Conservation (phyloP, 2,888 invertebrate species). For the Drosophila pegasa region DNA sequence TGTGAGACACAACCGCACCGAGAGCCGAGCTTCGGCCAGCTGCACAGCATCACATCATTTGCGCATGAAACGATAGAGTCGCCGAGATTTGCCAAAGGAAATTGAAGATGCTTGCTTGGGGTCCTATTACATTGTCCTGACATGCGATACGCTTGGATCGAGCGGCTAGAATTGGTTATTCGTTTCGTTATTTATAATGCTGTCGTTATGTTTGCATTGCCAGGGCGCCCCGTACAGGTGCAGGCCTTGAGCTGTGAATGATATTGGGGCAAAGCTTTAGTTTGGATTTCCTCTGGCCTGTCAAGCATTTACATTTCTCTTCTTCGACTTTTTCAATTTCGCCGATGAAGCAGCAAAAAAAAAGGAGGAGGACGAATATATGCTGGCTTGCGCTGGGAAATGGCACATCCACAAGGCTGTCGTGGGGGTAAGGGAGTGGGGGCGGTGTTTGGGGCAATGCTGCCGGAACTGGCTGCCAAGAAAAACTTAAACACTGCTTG, state of each 20-base stretch:
- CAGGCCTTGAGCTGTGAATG: conserved; percentile 34
- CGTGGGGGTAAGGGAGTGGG: background rate
- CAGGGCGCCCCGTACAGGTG: background rate
- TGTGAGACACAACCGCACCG: conserved; percentile 31
- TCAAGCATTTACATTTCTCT: conserved; percentile 45
- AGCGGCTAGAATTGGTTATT: background rate
- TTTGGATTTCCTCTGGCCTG: conserved; percentile 17
- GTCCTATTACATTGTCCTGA: background rate
- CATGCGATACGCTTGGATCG: background rate
- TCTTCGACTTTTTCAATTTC: conserved; percentile 66
- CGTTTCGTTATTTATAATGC: background rate
- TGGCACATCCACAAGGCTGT: conserved; percentile 42
- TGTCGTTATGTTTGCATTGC: background rate
- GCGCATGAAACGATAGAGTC: conserved; percentile 28
- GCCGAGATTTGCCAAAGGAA: conserved; percentile 6
- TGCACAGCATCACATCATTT: conserved; percentile 56
- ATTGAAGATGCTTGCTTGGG: background rate
- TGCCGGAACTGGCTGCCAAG: conserved; percentile 42
- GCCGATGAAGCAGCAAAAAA: conserved; percentile 69
- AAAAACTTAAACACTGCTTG: conserved; percentile 75
- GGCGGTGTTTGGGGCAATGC: conserved; percentile 12
- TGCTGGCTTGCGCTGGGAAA: conserved; percentile 34
- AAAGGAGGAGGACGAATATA: background rate
- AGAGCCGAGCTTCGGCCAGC: conserved; percentile 41
- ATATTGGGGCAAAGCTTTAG: conserved; percentile 9